These are phyloP conservation scores for Pandemis cinnamomeana DNA, from an alignment of 2,888 invertebrate species.

Conservation along the genomic window DNA sequence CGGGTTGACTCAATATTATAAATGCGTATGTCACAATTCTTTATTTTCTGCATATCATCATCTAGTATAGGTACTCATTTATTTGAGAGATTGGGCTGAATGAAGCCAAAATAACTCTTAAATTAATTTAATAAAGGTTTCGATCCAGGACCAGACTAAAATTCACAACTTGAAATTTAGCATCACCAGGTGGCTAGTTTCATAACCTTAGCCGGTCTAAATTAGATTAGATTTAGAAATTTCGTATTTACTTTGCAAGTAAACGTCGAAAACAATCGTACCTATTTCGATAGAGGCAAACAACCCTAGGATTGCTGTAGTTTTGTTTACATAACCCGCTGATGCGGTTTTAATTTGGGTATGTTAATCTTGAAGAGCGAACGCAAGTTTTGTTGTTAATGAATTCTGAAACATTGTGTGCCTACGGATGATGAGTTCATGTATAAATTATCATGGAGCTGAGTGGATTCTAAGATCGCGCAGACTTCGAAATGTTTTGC, in stretches of 20 bases:
- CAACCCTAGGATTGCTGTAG: background rate
- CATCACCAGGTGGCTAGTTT: no score
- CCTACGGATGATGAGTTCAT: constrained; percentile 35
- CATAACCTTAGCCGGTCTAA: background rate
- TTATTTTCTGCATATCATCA: no score
- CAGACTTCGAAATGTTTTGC: constrained; percentile 17
- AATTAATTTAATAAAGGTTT: no score
- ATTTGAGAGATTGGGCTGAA: no score
- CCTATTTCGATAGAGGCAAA: constrained; percentile 2
- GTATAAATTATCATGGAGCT: constrained; percentile 31
- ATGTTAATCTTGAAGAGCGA: constrained; percentile 30
- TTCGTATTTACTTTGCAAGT: constrained; percentile 3
- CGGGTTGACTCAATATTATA: background rate
- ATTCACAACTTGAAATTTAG: no score
- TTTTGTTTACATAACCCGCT: constrained; percentile 19
- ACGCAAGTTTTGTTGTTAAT: constrained; percentile 34
- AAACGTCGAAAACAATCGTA: constrained; percentile 7
- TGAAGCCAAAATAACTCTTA: no score
- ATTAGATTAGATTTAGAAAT: background rate
- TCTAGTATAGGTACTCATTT: no score
- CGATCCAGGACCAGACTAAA: no score
- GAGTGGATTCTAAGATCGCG: constrained; percentile 24
- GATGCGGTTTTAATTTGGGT: constrained; percentile 32
- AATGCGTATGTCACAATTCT: background rate
- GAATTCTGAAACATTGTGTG: constrained; percentile 36